Evolutionary conservation across 2,888 invertebrate species (phyloP).

Genomic region (Callyntrura guangdongensis): DNA sequence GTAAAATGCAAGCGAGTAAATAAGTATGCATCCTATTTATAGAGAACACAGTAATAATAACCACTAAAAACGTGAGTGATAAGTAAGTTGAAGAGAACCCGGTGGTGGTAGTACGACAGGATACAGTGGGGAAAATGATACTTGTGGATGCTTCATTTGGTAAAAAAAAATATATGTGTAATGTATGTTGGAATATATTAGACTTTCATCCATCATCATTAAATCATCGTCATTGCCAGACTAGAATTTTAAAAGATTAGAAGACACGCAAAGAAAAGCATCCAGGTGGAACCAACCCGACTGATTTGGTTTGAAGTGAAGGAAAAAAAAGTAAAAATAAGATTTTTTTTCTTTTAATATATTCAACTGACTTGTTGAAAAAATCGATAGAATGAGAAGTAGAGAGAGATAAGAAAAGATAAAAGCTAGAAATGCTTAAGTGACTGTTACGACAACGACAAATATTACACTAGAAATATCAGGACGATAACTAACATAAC

Average conservation of each 20-base stretch:
- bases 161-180: neutral
- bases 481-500: too few relatives aligned
- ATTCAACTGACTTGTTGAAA: slow-evolving; percentile 2
- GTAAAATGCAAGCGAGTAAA: neutral
- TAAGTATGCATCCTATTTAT: slow-evolving; percentile 38
- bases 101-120: neutral
- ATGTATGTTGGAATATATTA: neutral
- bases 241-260: slow-evolving; percentile 35
- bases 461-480: too few relatives aligned
- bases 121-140: neutral
- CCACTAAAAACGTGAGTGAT: neutral
- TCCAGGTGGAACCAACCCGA: slow-evolving; percentile 24
- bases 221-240: neutral
- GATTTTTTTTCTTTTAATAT: neutral
- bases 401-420: neutral
- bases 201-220: slow-evolving; percentile 40
- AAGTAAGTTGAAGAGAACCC: neutral
- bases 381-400: too few relatives aligned
- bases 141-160: neutral
- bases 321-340: neutral
- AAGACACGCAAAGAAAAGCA: slow-evolving; percentile 31
- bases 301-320: neutral
- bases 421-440: too few relatives aligned
- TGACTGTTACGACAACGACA: too few relatives aligned
- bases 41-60: neutral